A percentile compares a stretch with the other conserved stretches of the same genome.
phyloP scores from a whole-genome alignment of 2,888 invertebrate species.

The Brenthis ino region DNA sequence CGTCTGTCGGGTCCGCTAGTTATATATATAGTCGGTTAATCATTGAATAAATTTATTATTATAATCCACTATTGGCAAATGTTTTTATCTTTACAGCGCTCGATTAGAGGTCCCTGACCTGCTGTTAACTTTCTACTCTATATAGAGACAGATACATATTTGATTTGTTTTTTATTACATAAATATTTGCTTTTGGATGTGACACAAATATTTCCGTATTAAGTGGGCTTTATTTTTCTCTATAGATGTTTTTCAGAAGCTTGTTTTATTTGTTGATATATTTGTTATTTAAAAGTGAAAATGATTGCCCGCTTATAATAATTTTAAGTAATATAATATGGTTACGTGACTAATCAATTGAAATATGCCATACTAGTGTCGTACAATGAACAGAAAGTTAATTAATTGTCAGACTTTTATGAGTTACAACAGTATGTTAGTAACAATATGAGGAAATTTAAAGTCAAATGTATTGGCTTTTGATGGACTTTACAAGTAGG shows the following conservation, averaged over 20 bases:
- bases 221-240: background rate
- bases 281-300: no score
- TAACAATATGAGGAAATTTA: no score
- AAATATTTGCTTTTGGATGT: background rate
- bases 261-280: background rate
- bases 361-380: no score
- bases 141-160: conserved; percentile 3
- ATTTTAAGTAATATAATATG: no score
- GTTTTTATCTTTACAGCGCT: conserved; percentile 22
- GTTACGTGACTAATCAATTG: no score
- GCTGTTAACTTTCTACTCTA: conserved; percentile 27
- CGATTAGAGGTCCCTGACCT: conserved; percentile 33
- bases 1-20: no score
- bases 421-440: no score
- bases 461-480: no score
- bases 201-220: background rate
- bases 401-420: no score
- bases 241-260: background rate
- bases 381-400: no score
- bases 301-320: no score
- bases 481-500: no score
- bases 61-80: conserved; percentile 16
- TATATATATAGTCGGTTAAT: background rate
- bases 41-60: conserved; percentile 11
- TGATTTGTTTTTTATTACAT: conserved; percentile 11